Evolutionary conservation across 64 coral and sea anemone genomes (phyloP).

Genomic region (Porites lutea): DNA sequence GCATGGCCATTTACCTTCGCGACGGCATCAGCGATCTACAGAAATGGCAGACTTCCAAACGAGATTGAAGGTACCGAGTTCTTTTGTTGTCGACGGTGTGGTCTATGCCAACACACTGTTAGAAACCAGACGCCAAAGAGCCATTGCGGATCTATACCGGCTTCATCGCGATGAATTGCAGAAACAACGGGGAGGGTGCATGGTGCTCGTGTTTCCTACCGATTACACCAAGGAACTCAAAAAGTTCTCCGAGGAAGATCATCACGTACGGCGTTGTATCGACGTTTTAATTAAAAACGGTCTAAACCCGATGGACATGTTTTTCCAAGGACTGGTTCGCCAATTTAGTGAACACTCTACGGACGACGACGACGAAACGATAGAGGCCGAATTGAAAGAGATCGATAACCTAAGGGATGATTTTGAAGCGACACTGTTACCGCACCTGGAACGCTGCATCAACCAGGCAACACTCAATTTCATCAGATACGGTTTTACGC

Average conservation of each 20-base stretch:
- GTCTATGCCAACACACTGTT: neutral
- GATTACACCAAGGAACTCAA: neutral
- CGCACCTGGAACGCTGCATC: neutral
- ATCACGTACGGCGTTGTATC: neutral
- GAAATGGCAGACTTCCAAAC: neutral
- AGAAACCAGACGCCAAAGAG: neutral
- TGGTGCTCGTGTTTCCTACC: neutral
- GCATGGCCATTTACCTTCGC: slow-evolving; percentile 7
- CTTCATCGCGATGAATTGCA: neutral
- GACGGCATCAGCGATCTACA: neutral
- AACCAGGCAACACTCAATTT: neutral
- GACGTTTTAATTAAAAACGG: neutral
- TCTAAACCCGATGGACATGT: neutral
- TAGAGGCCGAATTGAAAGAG: neutral
- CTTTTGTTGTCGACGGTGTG: neutral
- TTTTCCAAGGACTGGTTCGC: neutral
- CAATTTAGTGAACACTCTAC: neutral
- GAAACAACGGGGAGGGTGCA: neutral
- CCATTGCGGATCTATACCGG: neutral
- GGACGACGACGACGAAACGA: neutral
- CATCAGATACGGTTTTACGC: neutral
- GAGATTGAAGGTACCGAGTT: neutral
- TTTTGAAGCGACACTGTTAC: neutral
- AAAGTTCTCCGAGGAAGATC: neutral
- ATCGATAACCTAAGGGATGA: slow-evolving; percentile 2